These are phyloP conservation scores for Stenurella melanura DNA, from an alignment of 2,888 invertebrate species.

Conservation along the genomic window DNA sequence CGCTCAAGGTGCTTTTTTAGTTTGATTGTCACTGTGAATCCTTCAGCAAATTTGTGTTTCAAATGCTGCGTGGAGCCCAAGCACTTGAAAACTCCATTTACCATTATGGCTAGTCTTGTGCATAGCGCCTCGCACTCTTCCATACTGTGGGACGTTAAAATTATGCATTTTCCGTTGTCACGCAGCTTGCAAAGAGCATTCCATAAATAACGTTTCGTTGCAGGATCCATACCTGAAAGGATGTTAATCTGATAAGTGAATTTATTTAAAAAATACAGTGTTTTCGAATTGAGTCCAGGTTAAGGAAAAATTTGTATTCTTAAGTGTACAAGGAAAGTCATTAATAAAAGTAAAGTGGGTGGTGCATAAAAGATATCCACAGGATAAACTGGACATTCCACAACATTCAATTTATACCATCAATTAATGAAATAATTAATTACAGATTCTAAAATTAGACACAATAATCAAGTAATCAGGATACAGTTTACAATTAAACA, in stretches of 20 bases:
- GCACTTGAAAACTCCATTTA: slow-evolving; percentile 88
- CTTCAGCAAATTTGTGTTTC: slow-evolving; percentile 85
- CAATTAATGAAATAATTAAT: too few species aligned
- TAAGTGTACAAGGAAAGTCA: too few species aligned
- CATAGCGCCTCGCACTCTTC: slow-evolving; percentile 92
- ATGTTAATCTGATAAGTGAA: not conserved
- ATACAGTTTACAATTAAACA: slow-evolving; percentile 3
- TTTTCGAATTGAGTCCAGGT: too few species aligned
- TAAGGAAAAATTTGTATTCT: too few species aligned
- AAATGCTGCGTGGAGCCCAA: slow-evolving; percentile 88
- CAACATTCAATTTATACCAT: too few species aligned
- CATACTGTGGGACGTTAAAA: slow-evolving; percentile 91
- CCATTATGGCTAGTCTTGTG: slow-evolving; percentile 88
- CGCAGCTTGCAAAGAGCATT: slow-evolving; percentile 81
- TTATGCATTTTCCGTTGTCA: slow-evolving; percentile 83
- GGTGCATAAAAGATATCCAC: too few species aligned
- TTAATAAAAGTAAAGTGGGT: too few species aligned
- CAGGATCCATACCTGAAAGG: slow-evolving; percentile 83
- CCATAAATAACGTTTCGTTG: slow-evolving; percentile 88
- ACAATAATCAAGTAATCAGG: not conserved
- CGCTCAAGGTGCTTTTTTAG: slow-evolving; percentile 63
- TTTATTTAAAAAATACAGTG: too few species aligned
- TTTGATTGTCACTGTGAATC: slow-evolving; percentile 72
- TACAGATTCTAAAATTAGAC: not conserved
- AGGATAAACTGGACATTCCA: too few species aligned